Evolutionary conservation across 2,113 vertebrate species (phyloP).

Genomic region (Dascyllus trimaculatus): DNA sequence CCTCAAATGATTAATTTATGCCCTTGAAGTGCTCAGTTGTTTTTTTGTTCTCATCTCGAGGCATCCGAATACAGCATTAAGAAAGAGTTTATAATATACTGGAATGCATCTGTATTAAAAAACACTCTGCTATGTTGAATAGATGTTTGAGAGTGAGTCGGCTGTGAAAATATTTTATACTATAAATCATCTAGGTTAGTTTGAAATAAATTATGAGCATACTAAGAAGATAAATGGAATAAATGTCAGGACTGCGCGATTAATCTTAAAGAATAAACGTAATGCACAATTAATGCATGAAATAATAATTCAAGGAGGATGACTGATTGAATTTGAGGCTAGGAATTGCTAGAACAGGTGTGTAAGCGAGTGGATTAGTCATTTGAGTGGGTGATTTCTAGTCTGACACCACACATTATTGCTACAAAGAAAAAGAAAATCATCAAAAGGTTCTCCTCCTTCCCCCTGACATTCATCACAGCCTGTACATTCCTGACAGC

Average conservation of each 20-base stretch:
- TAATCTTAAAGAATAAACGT: background rate
- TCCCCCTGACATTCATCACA: background rate
- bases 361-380: background rate
- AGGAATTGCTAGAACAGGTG: background rate
- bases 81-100: too few relatives aligned
- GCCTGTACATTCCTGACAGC: background rate
- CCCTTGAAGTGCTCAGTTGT: background rate
- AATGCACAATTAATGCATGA: background rate
- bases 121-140: too few relatives aligned
- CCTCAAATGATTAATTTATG: background rate
- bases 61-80: too few relatives aligned
- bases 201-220: background rate
- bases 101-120: too few relatives aligned
- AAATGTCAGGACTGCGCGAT: background rate
- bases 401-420: background rate
- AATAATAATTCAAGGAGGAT: background rate
- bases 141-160: too few relatives aligned
- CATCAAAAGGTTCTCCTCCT: too few relatives aligned
- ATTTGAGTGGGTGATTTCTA: background rate
- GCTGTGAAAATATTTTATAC: background rate
- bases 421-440: background rate
- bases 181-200: too few relatives aligned
- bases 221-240: background rate
- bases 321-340: background rate
- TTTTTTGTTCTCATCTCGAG: background rate